Evolutionary conservation across 1,140 invertebrate species (phyloP), one percentile per base, ranked within the genome.

Genomic region (Archegozetes longisetosus): DNA sequence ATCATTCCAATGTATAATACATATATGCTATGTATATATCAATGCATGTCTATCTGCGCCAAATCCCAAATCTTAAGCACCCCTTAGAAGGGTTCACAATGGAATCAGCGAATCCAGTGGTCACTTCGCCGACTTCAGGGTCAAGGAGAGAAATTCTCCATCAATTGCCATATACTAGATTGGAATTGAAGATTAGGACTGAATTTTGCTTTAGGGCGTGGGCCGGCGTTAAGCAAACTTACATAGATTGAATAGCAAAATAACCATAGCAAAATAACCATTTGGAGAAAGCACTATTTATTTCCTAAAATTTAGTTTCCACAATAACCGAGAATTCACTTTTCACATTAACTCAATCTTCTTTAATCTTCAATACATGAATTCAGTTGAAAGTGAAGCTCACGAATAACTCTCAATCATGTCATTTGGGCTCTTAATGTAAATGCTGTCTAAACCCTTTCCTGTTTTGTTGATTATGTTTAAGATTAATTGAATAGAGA

Each of bases 31-130:
- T 40, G 32, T 40, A 40, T 40, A 40, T 40, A 40, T 40, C 32
- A 9, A 40, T 40, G 32, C 6, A 40, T 9, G 32, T 40, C 6
- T 40, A n/a, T 25, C 50, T 9, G 24, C n/a, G 50, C 4, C 50
- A n/a, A 51, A 12, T 25, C 6, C 4, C 20, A 51, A n/a, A 9
- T 6, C 20, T 9, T 12, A 20, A 20, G 4, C 20, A 22, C 50
- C 20, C 50, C 50, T 25, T 25, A 13, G 50, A 51, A 51, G 50
- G 50, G 50, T 51, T 51, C 50, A 13, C 24, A 51, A 51, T 51
- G 50, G 50, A 9, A 51, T 4, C 6, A n/a, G 6, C 20, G 50
- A 6, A 51, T 51, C 50, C 50, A 51, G 50, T 51, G 50, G 50
- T 51, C 50, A 51, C 24, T 51, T 51, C 20, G 50, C 50, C 20